Evolutionary conservation across 2,113 vertebrate genomes (phyloP), one percentile per base, ranked within the genome.

Genomic region (Charadrius vociferus): DNA sequence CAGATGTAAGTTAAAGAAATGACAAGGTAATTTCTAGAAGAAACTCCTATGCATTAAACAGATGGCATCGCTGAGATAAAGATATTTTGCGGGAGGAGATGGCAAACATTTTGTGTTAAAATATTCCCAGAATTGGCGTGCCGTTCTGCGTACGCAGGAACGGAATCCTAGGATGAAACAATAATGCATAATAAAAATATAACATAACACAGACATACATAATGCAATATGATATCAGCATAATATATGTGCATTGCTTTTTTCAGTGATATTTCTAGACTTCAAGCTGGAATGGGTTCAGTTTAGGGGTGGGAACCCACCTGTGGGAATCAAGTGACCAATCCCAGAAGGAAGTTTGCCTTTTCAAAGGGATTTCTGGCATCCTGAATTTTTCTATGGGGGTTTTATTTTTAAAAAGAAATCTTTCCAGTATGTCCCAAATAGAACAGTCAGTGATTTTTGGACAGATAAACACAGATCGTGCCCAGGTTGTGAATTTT

Each of bases 101-200:
- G 95, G 78, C 92, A 85, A 96, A 81, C 61, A 55, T 94, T 87
- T 59, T 68, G 43, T 72, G 90, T 62, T 85, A 75, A 97, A 92
- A 95, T 77, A 88, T 92, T 93, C 81, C 90, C 45, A 4, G 85
- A 67, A 29, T 66, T 19, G 1, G 75, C 71, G 5, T 68, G 78
- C 65, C 23, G 7, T 63, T 89, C 59, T 53, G 47, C 10, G 6
- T 77, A 55, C 0, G 3, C 26, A 14, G 93, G 55, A 81, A 37
- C 37, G 91, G 82, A 43, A 85, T 87, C 37, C 36, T 75, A 30
- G 77, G 49, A n/a, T 37, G 74, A 72, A 79, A 79, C 65, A 89
- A 71, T 63, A 55, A 45, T 12, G 6, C 27, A 5, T 14, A 53
- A 61, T 73, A 95, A 78, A 89, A 79, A 65, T 89, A 52, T 3